Evolutionary conservation across 2,113 vertebrate species (phyloP), one percentile per base, ranked within the genome.

Genomic region (Myxocyprinus asiaticus): DNA sequence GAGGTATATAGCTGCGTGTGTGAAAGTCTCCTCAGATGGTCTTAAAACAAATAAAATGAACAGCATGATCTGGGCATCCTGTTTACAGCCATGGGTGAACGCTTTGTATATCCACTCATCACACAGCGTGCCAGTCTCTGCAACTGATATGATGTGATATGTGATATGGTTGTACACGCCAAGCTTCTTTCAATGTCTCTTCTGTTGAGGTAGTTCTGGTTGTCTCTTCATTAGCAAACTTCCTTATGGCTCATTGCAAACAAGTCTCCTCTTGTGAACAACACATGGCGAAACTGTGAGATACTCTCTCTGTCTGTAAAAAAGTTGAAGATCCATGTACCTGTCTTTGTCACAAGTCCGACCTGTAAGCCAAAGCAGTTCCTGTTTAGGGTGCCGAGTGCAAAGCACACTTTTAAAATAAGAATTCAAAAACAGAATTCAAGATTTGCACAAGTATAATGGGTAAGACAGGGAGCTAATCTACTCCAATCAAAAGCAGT

Each of bases 131-230:
- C 45, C 22, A 53, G 15, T 45, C 58, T 47, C 78, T 79, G 48
- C 75, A 67, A 76, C 64, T 63, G 74, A 82, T 88, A 79, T 65
- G 67, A 33, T 33, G 22, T 33, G 22, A 33, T 33, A 33, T 33
- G 22, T 33, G 22, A 33, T 33, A 33, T 14, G 83, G 82, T 44
- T 43, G 33, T 43, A 59, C 80, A 84, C 78, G 76, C 22, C 14
- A 80, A 43, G 63, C 65, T 86, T 82, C 78, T 78, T 80, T 85
- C 51, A 83, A 83, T 71, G 77, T 58, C 14, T 42, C 69, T 64
- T 43, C 53, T 67, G 67, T 58, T 50, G 9, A 65, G 56, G 72
- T 80, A 62, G 63, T 65, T 14, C 67, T n/a, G 0, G 43, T 45
- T 43, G 12, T 76, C 53, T 59, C 33, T 43, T 59, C 59, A 47